These are phyloP conservation scores for Limnephilus rhombicus DNA, from an alignment of 2,888 invertebrate genomes.

Conservation along the genomic window DNA sequence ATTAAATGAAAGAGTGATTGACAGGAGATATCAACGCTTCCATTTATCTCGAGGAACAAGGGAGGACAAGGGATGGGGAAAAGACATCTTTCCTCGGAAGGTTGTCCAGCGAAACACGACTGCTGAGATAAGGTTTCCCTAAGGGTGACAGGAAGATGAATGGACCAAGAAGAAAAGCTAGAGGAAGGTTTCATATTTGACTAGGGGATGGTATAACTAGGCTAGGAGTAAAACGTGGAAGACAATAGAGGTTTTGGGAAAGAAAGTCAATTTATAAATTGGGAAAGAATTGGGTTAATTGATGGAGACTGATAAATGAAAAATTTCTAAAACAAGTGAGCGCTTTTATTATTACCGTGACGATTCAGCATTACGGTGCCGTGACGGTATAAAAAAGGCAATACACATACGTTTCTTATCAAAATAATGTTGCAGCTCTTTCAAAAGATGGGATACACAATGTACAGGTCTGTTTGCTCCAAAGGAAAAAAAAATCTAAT, in stretches of 20 bases:
- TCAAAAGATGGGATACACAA: too few species aligned
- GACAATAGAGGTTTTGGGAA: not conserved
- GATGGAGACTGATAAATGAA: not conserved
- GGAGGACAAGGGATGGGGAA: not conserved
- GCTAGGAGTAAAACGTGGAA: not conserved
- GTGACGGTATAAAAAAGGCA: too few species aligned
- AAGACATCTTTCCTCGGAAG: conserved; percentile 3
- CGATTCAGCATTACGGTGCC: too few species aligned
- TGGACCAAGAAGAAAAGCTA: not conserved
- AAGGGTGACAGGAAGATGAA: conserved; percentile 62
- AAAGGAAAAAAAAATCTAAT: too few species aligned
- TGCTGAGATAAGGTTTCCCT: conserved; percentile 58
- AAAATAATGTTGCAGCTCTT: too few species aligned
- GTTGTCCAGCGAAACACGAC: conserved; percentile 31
- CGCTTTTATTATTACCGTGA: too few species aligned
- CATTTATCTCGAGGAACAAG: conserved; percentile 30
- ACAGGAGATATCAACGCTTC: conserved; percentile 12
- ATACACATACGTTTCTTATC: too few species aligned
- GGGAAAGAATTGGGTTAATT: not conserved
- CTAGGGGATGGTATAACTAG: not conserved
- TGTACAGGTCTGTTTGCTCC: too few species aligned
- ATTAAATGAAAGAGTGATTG: conserved; percentile 17
- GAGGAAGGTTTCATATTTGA: not conserved
- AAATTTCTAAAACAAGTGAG: not conserved
- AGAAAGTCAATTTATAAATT: not conserved